phyloP scores from a whole-genome alignment of 1,140 invertebrate species.

The Phortica variegata region DNA sequence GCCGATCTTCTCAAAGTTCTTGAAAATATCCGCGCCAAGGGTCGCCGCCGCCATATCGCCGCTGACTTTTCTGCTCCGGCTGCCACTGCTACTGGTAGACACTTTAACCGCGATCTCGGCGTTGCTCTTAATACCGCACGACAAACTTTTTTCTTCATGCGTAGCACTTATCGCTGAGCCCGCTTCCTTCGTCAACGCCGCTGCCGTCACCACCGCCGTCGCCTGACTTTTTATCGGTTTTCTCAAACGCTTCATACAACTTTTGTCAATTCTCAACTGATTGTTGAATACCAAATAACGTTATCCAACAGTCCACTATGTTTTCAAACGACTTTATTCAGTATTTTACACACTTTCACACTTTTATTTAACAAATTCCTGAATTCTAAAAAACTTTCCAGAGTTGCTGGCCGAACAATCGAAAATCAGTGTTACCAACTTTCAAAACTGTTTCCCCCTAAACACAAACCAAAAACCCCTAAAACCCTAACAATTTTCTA shows the following conservation, averaged over 20 bases:
- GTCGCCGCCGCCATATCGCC: neutral
- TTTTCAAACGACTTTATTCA: constrained; percentile 15
- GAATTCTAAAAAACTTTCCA: too few relatives aligned
- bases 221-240: constrained; percentile 42
- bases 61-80: constrained; percentile 13
- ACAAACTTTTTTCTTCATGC: too few relatives aligned
- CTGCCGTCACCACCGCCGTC: constrained; percentile 39
- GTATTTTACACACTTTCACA: constrained; percentile 36
- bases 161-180: constrained; percentile 5
- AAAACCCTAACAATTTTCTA: too few relatives aligned
- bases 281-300: constrained; percentile 7
- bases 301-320: neutral
- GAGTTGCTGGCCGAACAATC: too few relatives aligned
- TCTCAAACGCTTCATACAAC: constrained; percentile 34
- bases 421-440: too few relatives aligned
- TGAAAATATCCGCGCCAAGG: constrained; percentile 34
- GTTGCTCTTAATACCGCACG: too few relatives aligned
- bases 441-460: too few relatives aligned
- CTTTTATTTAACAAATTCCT: too few relatives aligned
- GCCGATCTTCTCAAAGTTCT: constrained; percentile 49
- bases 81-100: neutral
- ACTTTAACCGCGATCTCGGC: constrained; percentile 4
- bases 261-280: too few relatives aligned
- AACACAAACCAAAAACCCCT: too few relatives aligned
- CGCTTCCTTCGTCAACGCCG: constrained; percentile 17